Evolutionary conservation across 1,140 invertebrate species (phyloP).

Genomic region (Diuraphis noxia): DNA sequence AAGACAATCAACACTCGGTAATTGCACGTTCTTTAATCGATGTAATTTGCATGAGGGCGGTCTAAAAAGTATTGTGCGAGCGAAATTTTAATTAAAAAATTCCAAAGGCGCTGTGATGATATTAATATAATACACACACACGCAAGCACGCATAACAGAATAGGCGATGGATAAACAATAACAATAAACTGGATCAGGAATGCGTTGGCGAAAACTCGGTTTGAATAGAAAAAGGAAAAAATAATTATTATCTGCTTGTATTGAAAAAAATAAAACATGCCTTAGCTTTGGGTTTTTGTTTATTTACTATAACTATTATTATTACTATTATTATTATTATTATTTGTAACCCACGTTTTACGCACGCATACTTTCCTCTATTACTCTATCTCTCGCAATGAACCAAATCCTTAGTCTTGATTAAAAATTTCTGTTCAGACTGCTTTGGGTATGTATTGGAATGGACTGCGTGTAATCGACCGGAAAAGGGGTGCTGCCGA

Average conservation of each 20-base stretch:
- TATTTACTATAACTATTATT: not conserved
- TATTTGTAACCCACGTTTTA: not conserved
- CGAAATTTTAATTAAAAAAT: constrained; percentile 52
- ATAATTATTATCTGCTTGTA: constrained; percentile 12
- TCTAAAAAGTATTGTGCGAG: constrained; percentile 15
- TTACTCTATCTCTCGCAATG: not conserved
- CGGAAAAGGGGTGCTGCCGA: constrained; percentile 41
- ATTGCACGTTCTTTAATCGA: not conserved
- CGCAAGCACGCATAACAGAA: not conserved
- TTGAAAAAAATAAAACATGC: constrained; percentile 16
- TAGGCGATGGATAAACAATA: constrained; percentile 40
- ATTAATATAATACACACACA: not conserved
- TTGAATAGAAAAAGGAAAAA: constrained; percentile 35
- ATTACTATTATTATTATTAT: too few species aligned
- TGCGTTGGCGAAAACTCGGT: constrained; percentile 48
- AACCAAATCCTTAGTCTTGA: constrained; percentile 20
- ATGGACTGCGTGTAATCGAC: constrained; percentile 24
- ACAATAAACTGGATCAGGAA: constrained; percentile 47
- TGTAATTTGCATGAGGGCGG: constrained; percentile 36
- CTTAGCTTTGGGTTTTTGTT: not conserved
- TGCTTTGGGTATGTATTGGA: not conserved
- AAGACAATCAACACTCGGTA: constrained; percentile 38
- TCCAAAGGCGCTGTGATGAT: constrained; percentile 37
- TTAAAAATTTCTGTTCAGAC: constrained; percentile 10
- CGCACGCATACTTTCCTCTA: not conserved